Evolutionary conservation across 2,113 vertebrate species (phyloP).

Genomic region (Labrus mixtus): DNA sequence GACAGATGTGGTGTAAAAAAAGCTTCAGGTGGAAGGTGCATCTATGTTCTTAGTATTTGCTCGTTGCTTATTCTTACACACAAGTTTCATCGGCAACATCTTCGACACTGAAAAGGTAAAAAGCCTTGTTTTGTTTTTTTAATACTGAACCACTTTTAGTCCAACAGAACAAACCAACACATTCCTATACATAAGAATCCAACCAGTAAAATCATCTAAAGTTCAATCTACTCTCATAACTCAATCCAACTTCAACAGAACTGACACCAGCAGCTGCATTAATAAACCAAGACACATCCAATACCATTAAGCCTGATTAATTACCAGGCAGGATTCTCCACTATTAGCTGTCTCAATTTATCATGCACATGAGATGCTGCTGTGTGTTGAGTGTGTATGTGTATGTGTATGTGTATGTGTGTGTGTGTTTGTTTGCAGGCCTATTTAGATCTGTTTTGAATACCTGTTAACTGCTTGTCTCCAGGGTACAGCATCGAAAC

Average conservation of each 20-base stretch:
- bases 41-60: no score
- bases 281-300: conserved; percentile 41
- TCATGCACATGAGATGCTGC: conserved; percentile 20
- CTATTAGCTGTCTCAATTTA: conserved; percentile 42
- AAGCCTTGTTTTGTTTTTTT: background rate
- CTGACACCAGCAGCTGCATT: conserved; percentile 27
- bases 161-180: background rate
- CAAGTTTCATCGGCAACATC: no score
- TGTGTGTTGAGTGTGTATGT: background rate
- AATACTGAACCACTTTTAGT: background rate
- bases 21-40: no score
- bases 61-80: no score
- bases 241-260: conserved; percentile 2
- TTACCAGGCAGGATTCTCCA: background rate
- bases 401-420: background rate
- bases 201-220: no score
- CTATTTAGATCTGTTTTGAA: conserved; percentile 39
- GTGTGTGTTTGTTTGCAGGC: background rate
- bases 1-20: no score
- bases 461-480: conserved; percentile 17
- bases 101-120: no score
- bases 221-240: no score
- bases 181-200: no score
- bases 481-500: background rate
- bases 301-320: conserved; percentile 37